Evolutionary conservation across 1,140 invertebrate species (phyloP).

Genomic region (Bombyx mandarina): DNA sequence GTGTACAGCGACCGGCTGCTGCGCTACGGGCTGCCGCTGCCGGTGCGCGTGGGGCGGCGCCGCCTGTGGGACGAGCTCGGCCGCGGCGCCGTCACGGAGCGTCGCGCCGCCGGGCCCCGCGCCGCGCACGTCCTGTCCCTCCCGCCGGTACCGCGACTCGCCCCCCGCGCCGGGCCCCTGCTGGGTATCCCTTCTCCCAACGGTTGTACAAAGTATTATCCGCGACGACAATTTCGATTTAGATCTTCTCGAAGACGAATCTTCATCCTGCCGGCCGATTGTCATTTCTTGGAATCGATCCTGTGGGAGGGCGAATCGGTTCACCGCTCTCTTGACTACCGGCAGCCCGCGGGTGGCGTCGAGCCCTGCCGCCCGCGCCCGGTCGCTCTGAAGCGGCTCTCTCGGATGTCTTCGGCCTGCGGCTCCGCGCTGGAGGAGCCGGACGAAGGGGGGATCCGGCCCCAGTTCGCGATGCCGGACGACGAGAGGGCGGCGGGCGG

Average conservation of each 20-base stretch:
- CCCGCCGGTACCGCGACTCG: constrained; percentile 1
- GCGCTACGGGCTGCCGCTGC: constrained; percentile 40
- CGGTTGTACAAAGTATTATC: too few relatives aligned
- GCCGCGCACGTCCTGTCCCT: constrained; percentile 4
- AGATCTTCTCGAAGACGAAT: too few relatives aligned
- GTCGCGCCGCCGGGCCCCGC: constrained; percentile 11
- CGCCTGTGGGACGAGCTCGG: constrained; percentile 16
- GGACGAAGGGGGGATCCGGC: constrained; percentile 8
- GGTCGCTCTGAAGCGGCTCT: not conserved
- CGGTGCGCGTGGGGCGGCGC: constrained; percentile 17
- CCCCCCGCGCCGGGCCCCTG: constrained; percentile 8
- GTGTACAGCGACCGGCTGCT: constrained; percentile 66
- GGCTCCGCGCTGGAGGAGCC: constrained; percentile 1
- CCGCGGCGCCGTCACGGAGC: constrained; percentile 7
- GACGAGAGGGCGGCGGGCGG: constrained; percentile 12
- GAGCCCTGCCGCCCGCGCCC: constrained; percentile 6
- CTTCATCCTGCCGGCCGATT: constrained; percentile 14
- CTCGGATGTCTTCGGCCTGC: too few relatives aligned
- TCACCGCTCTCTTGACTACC: constrained; percentile 17
- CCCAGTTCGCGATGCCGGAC: constrained; percentile 41
- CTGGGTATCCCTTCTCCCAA: constrained; percentile 7
- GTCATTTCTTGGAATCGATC: constrained; percentile 14
- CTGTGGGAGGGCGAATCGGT: constrained; percentile 16
- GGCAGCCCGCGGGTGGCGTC: constrained; percentile 15
- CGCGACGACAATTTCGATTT: too few relatives aligned